phyloP scores from a whole-genome alignment of 2,888 invertebrate genomes.

The Chloroclysta siterata region DNA sequence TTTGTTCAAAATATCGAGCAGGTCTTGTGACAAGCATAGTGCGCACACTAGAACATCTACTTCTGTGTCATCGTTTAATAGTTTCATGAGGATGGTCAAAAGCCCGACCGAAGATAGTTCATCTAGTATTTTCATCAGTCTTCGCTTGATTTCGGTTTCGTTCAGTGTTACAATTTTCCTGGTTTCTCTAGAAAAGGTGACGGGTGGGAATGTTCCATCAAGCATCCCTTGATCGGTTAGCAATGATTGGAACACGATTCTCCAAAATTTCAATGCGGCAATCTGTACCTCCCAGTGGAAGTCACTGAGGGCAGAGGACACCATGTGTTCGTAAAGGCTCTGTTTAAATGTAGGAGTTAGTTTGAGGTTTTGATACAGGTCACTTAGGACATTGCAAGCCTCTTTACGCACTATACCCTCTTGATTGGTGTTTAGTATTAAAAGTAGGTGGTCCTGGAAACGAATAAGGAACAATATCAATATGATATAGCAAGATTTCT shows the following conservation, averaged over 20 bases:
- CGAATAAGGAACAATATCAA: constrained; percentile 43
- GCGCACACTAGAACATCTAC: constrained; percentile 88
- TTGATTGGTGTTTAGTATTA: constrained; percentile 86
- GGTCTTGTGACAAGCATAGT: constrained; percentile 79
- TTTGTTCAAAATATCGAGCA: constrained; percentile 82
- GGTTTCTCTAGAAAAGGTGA: constrained; percentile 91
- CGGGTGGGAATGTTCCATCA: constrained; percentile 90
- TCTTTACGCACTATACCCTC: constrained; percentile 92
- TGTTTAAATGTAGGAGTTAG: constrained; percentile 82
- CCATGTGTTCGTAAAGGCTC: constrained; percentile 87
- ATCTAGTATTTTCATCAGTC: constrained; percentile 87
- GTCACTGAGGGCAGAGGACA: constrained; percentile 87
- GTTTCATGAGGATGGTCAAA: constrained; percentile 87
- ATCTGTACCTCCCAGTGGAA: constrained; percentile 94
- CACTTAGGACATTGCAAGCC: constrained; percentile 87
- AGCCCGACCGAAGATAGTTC: constrained; percentile 89
- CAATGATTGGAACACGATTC: constrained; percentile 86
- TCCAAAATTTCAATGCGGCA: constrained; percentile 90
- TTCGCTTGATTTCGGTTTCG: constrained; percentile 86
- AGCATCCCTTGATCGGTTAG: constrained; percentile 92
- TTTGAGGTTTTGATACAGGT: constrained; percentile 87
- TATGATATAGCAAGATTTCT: not conserved
- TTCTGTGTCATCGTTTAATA: constrained; percentile 89
- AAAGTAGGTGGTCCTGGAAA: constrained; percentile 82
- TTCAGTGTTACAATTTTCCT: constrained; percentile 91